phyloP scores from a whole-genome alignment of 2,113 vertebrate species.

The Erythrocebus patas region DNA sequence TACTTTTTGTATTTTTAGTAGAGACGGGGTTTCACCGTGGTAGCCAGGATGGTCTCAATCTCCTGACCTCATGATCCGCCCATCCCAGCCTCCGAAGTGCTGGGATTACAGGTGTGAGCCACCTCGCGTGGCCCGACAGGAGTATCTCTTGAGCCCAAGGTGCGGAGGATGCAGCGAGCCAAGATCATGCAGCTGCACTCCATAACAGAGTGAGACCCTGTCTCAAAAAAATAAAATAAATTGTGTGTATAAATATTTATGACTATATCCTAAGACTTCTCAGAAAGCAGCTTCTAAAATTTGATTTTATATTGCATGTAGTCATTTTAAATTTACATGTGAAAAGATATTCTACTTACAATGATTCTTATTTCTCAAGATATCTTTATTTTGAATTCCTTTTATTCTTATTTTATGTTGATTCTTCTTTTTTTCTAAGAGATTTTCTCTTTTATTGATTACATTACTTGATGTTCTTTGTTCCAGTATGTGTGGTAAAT shows the following conservation, averaged over 20 bases:
- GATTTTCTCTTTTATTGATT: slow-evolving; percentile 54
- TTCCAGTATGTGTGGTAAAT: slow-evolving; percentile 53
- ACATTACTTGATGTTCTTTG: slow-evolving; percentile 36
- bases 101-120: too few relatives aligned
- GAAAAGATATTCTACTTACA: slow-evolving; percentile 59
- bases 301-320: slow-evolving; percentile 37
- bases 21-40: too few relatives aligned
- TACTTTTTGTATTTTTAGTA: too few relatives aligned
- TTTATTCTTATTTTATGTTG: slow-evolving; percentile 52
- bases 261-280: slow-evolving; percentile 2
- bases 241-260: slow-evolving; percentile 43
- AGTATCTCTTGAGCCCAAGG: too few relatives aligned
- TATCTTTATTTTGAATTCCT: slow-evolving; percentile 52
- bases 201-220: too few relatives aligned
- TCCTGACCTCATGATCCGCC: too few relatives aligned
- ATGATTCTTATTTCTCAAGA: slow-evolving; percentile 47
- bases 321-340: slow-evolving; percentile 26
- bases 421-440: slow-evolving; percentile 48
- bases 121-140: too few relatives aligned
- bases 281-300: slow-evolving; percentile 38
- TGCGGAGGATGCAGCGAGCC: too few relatives aligned
- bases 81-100: too few relatives aligned
- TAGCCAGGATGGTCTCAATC: too few relatives aligned
- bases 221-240: too few relatives aligned
- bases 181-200: too few relatives aligned